phyloP scores from a whole-genome alignment of 2,888 invertebrate species.

The Drosophila longiperda region DNA sequence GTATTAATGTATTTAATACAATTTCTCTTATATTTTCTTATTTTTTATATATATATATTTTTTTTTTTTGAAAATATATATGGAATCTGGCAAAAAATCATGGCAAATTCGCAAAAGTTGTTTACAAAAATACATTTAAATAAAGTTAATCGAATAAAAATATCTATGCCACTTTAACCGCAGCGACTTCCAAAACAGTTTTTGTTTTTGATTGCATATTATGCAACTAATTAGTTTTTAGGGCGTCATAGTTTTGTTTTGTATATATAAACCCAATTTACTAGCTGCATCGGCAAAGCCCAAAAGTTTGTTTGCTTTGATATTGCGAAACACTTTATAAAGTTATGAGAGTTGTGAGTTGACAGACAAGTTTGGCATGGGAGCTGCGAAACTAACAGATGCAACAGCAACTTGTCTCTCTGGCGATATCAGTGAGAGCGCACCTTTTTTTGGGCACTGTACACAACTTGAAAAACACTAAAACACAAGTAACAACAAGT shows the following conservation, averaged over 20 bases:
- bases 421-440: conserved; percentile 2
- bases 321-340: conserved; percentile 36
- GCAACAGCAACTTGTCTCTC: conserved; percentile 13
- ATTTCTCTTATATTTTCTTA: too few species aligned
- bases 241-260: background rate
- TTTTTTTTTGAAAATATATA: too few species aligned
- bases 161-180: background rate
- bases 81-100: too few species aligned
- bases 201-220: conserved; percentile 6
- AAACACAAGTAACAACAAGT: conserved; percentile 8
- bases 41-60: too few species aligned
- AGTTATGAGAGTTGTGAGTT: conserved; percentile 24
- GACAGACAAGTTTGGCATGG: conserved; percentile 28
- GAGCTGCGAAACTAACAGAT: conserved; percentile 11
- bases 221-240: conserved; percentile 3
- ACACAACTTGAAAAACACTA: conserved; percentile 5
- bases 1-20: too few species aligned
- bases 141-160: background rate
- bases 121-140: background rate
- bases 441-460: conserved; percentile 10
- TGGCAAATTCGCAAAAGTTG: too few species aligned
- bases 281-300: conserved; percentile 1
- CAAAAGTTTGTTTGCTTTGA: conserved; percentile 29
- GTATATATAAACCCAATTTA: conserved; percentile 21
- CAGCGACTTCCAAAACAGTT: background rate